Conservation (phyloP, 2,113 vertebrate genomes). For the Nyctereutes procyonoides region DNA sequence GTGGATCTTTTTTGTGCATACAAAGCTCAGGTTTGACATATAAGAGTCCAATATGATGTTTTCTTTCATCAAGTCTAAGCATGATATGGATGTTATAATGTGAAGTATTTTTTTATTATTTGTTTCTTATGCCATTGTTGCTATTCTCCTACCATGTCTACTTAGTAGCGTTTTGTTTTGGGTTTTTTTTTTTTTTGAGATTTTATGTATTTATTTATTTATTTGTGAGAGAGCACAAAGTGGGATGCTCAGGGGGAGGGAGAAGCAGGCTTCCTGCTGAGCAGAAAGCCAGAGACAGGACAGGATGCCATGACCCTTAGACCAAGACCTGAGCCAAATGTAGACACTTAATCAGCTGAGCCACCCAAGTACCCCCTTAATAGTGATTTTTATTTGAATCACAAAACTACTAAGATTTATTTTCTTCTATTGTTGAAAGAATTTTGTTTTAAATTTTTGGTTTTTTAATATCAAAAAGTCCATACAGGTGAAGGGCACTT, state of each 20-base stretch:
- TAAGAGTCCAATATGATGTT: neutral
- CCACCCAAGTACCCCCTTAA: neutral
- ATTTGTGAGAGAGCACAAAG: neutral
- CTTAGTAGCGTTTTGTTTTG: neutral
- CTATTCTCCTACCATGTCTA: neutral
- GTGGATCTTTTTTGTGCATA: neutral
- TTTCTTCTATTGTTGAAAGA: constrained; percentile 33
- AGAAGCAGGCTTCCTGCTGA: neutral
- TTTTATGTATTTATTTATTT: neutral
- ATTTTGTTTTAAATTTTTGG: neutral
- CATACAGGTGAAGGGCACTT: neutral
- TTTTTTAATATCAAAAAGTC: constrained; percentile 13
- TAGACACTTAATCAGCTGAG: neutral
- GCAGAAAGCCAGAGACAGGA: neutral
- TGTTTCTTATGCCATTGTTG: neutral
- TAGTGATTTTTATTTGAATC: constrained; percentile 45
- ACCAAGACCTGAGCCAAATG: neutral
- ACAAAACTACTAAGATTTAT: constrained; percentile 34
- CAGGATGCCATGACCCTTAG: neutral
- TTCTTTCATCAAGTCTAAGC: neutral
- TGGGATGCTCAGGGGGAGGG: neutral
- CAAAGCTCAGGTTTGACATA: neutral
- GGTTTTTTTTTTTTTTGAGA: neutral
- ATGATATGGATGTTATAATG: neutral
- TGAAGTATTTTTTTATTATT: neutral